phyloP scores from a whole-genome alignment of 2,888 invertebrate species.

The Aproaerema taeniolella region DNA sequence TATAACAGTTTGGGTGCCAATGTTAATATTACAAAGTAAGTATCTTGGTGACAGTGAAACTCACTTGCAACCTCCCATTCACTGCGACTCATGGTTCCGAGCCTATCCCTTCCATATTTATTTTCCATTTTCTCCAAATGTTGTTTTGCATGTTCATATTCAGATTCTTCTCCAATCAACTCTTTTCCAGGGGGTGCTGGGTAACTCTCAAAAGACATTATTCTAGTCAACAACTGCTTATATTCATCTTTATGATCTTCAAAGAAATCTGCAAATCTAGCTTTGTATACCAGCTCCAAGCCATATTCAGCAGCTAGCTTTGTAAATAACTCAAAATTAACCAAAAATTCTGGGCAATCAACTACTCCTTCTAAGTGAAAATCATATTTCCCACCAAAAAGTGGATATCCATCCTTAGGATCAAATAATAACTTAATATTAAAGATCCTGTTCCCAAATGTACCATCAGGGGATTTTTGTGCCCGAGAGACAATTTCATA shows the following conservation, averaged over 20 bases:
- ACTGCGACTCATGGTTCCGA: constrained; percentile 90
- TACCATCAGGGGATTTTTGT: constrained; percentile 71
- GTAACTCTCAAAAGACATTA: constrained; percentile 89
- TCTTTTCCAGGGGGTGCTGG: constrained; percentile 78
- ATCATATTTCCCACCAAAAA: constrained; percentile 97
- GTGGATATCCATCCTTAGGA: constrained; percentile 79
- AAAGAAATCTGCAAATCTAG: constrained; percentile 89
- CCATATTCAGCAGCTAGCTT: constrained; percentile 85
- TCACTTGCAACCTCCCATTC: constrained; percentile 97
- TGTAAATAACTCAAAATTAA: constrained; percentile 91
- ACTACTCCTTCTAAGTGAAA: constrained; percentile 98
- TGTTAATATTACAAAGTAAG: constrained; percentile 1
- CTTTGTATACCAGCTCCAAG: constrained; percentile 81
- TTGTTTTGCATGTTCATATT: constrained; percentile 85
- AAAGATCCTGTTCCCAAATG: constrained; percentile 89
- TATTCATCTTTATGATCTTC: constrained; percentile 72
- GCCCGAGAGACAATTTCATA: constrained; percentile 90
- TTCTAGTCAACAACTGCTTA: constrained; percentile 81
- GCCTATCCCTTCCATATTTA: constrained; percentile 47
- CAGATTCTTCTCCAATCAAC: constrained; percentile 78
- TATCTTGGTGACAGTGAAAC: constrained; percentile 43
- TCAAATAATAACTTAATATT: constrained; percentile 84
- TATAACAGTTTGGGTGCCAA: background rate
- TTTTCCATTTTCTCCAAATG: constrained; percentile 65
- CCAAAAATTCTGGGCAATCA: constrained; percentile 98